Evolutionary conservation across 2,888 invertebrate genomes (phyloP), one percentile per base, ranked within the genome.

Genomic region (Adelphocoris suturalis): DNA sequence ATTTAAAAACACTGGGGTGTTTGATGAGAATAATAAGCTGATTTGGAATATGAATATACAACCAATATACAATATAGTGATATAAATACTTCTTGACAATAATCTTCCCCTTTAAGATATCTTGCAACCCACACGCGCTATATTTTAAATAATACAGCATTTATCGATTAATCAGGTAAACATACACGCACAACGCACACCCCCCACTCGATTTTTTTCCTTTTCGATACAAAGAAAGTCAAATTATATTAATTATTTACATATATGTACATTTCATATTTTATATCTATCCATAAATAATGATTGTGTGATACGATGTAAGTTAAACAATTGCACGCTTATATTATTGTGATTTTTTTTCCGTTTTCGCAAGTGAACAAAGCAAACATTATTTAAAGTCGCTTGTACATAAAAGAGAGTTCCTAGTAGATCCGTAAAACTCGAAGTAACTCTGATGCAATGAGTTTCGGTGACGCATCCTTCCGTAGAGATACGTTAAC

Each of bases 1-100:
- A 47, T 55, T 48, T 78, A 48, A 52, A 88, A 88, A 88, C 88
- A 88, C 88, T 48, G 80, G 48, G 75, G 88, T 76, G 88, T 88
- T 76, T 88, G 78, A 37, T 37, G 82, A 47, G 82, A 61, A 85
- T 82, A 82, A 48, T 85, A 85, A 61, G 85, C 85, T 61, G 85
- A 61, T 85, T 85, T 85, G 82, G 82, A 82, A 82, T 82, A 82
- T 14, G 19, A 82, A 82, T 47, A 82, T 82, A 81, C 81, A 81
- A 81, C 23, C 81, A 81, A 76, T 76, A 76, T 76, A 46, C 78
- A 80, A 19, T 78, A 80, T 13, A 80, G 78, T 80, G 37, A 80
- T 19, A 46, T 47, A 68, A 68, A 68, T 68, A 68, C 68, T 68
- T 68, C 46, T 47, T 78, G 78, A 78, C 37, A 19, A 78, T 46